Evolutionary conservation across 2,888 invertebrate genomes (phyloP).

Genomic region (Cataglyphis livida): DNA sequence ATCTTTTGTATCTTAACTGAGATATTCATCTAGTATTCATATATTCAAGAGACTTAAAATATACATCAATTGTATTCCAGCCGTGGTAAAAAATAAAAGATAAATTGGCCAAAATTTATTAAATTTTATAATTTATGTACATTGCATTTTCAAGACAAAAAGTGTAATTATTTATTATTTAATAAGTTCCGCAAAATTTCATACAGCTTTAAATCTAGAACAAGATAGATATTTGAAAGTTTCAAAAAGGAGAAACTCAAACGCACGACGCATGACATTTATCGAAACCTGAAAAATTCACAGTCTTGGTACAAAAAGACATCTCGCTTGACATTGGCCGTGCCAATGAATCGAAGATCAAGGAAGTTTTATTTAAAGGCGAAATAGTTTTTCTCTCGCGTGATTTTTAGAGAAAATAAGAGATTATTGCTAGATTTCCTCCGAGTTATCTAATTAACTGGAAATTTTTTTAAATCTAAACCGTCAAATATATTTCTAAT

Average conservation of each 20-base stretch:
- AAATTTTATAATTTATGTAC: neutral
- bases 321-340: slow-evolving; percentile 53
- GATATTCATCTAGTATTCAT: neutral
- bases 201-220: neutral
- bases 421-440: neutral
- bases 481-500: neutral
- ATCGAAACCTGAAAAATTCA: neutral
- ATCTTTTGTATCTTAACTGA: slow-evolving; percentile 19
- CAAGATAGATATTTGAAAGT: slow-evolving; percentile 16
- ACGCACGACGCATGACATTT: neutral
- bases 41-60: neutral
- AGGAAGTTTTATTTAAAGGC: slow-evolving; percentile 56
- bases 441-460: neutral
- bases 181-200: neutral
- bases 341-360: slow-evolving; percentile 37
- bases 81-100: neutral
- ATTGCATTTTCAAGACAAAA: neutral
- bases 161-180: neutral
- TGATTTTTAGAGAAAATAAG: slow-evolving; percentile 61
- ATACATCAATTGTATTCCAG: neutral
- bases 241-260: slow-evolving; percentile 25
- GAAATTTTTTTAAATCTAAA: neutral
- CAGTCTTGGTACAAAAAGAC: neutral
- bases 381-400: slow-evolving; percentile 52
- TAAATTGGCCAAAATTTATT: neutral